These are phyloP conservation scores for Macrosteles quadrilineatus DNA, from an alignment of 1,140 invertebrate genomes.

Conservation along the genomic window DNA sequence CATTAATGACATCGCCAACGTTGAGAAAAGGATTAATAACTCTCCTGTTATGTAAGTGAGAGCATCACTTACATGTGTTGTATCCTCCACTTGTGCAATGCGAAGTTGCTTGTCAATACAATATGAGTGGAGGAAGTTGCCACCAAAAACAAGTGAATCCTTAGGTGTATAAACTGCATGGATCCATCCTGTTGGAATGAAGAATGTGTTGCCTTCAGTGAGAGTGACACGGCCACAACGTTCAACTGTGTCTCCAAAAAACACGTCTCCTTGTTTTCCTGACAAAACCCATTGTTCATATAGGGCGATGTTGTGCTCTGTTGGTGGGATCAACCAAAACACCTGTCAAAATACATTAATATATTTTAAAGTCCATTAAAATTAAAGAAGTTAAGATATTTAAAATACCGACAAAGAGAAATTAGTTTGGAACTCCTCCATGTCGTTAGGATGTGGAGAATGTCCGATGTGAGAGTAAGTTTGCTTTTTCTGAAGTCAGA, in stretches of 20 bases:
- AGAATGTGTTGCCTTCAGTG: slow-evolving; percentile 87
- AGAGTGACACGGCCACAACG: slow-evolving; percentile 83
- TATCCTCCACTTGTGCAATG: slow-evolving; percentile 92
- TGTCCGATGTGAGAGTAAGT: no score
- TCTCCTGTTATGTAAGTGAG: no score
- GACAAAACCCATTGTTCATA: slow-evolving; percentile 95
- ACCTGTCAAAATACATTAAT: no score
- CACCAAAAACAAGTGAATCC: slow-evolving; percentile 96
- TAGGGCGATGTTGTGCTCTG: slow-evolving; percentile 84
- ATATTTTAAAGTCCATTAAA: no score
- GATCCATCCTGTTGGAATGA: slow-evolving; percentile 98
- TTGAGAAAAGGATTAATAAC: no score
- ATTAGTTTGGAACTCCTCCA: no score
- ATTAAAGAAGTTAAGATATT: not conserved
- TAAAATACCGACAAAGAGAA: not conserved
- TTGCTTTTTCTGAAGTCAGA: no score
- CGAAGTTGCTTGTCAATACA: slow-evolving; percentile 83
- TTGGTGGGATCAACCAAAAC: slow-evolving; percentile 96
- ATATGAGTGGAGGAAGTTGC: slow-evolving; percentile 96
- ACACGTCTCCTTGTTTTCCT: slow-evolving; percentile 92
- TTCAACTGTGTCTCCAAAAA: slow-evolving; percentile 94
- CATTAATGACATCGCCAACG: no score
- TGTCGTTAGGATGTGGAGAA: no score
- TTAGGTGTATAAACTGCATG: slow-evolving; percentile 96
- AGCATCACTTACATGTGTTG: slow-evolving; percentile 73